These are phyloP conservation scores for Lithophane semibrunnea DNA, from an alignment of 2,888 invertebrate genomes.

Conservation along the genomic window DNA sequence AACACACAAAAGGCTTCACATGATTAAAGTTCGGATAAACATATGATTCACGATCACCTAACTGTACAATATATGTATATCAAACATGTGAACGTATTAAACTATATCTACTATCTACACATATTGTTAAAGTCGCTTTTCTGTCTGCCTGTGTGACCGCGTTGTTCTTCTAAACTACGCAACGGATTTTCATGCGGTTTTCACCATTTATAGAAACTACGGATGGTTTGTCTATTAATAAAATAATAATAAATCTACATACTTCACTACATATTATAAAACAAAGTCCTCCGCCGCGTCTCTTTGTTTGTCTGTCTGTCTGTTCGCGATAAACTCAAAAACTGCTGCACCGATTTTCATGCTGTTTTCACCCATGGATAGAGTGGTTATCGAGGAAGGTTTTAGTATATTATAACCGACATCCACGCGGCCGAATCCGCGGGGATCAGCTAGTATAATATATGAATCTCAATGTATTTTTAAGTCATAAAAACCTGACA, in stretches of 20 bases:
- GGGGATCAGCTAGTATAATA: too few relatives aligned
- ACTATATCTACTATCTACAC: too few relatives aligned
- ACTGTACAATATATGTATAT: constrained; percentile 28
- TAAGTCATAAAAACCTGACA: not conserved
- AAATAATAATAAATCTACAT: not conserved
- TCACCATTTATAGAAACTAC: not conserved
- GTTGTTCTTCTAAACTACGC: not conserved
- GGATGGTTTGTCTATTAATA: not conserved
- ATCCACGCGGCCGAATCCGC: too few relatives aligned
- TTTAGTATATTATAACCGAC: too few relatives aligned
- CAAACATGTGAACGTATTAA: constrained; percentile 19
- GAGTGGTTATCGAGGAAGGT: too few relatives aligned
- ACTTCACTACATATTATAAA: too few relatives aligned
- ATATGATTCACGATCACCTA: constrained; percentile 46
- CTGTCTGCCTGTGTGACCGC: not conserved
- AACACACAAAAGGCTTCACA: constrained; percentile 44
- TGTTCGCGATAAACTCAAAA: too few relatives aligned
- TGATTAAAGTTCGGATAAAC: constrained; percentile 42
- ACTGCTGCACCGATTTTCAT: too few relatives aligned
- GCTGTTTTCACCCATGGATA: too few relatives aligned
- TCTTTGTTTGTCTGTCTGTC: too few relatives aligned
- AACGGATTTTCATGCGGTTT: not conserved
- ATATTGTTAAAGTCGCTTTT: not conserved
- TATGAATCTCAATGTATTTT: not conserved
- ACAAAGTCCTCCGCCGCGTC: too few relatives aligned